phyloP scores from a whole-genome alignment of 2,113 vertebrate genomes.

The Pedionomus torquatus region DNA sequence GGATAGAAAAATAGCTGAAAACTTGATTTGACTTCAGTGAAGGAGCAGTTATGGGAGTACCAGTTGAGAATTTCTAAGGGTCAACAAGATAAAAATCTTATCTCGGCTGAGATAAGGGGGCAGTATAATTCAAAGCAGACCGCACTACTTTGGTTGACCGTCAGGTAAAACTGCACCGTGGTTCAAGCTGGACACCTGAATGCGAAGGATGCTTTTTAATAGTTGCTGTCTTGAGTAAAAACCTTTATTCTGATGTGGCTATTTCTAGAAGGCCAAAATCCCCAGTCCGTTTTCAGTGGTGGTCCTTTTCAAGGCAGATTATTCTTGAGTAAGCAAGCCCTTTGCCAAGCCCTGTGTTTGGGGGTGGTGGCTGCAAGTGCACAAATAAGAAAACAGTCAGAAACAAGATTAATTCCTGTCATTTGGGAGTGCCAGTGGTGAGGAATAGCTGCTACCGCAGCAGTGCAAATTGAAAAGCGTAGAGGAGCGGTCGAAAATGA shows the following conservation, averaged over 20 bases:
- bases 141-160: background rate
- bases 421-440: background rate
- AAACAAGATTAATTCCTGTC: background rate
- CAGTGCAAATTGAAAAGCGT: background rate
- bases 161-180: background rate
- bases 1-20: background rate
- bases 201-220: background rate
- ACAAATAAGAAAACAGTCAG: background rate
- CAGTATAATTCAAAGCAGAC: background rate
- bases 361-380: background rate
- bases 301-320: background rate
- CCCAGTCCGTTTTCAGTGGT: fast-evolving
- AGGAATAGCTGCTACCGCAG: background rate
- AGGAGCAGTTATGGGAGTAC: background rate
- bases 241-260: background rate
- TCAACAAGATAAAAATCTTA: background rate
- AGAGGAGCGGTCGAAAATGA: background rate
- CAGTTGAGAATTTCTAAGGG: background rate
- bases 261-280: background rate
- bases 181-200: background rate
- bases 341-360: background rate
- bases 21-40: background rate
- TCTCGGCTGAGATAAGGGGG: background rate
- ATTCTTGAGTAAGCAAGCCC: background rate
- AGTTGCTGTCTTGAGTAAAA: background rate